A percentile compares a stretch with the other conserved stretches of the same genome.
Evolutionary conservation across 2,797 vertebrate species (phyloP).

Genomic region (Vespertilio murinus): DNA sequence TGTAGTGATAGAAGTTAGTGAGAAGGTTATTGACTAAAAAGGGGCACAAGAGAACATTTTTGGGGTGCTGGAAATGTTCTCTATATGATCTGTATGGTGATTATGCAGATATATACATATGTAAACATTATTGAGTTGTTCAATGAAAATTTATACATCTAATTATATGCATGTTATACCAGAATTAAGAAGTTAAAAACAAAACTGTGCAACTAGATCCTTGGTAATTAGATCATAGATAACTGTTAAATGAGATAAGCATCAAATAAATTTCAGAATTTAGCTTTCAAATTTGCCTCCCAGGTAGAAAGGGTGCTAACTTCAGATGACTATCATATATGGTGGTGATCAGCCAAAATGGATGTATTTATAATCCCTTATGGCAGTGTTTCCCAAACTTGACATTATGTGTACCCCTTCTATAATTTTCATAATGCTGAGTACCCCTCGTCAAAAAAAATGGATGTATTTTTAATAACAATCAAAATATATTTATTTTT

Average conservation of each 20-base stretch:
- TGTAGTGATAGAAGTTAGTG: background rate
- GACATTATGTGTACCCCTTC: no score
- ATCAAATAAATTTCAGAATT: background rate
- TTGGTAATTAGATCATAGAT: background rate
- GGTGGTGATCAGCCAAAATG: background rate
- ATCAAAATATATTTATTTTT: no score
- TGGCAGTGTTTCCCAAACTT: no score
- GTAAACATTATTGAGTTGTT: background rate
- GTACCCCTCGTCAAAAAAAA: no score
- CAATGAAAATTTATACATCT: background rate
- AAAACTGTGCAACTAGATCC: background rate
- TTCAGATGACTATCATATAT: background rate
- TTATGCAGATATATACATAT: background rate
- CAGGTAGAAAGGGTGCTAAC: background rate
- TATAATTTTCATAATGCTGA: no score
- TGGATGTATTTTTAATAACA: no score
- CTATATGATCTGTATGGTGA: background rate
- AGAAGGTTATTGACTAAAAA: background rate
- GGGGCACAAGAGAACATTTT: background rate
- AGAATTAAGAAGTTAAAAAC: background rate
- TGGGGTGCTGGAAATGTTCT: background rate
- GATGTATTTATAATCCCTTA: background rate
- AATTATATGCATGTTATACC: background rate
- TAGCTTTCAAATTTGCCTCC: background rate
- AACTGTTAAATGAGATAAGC: background rate